Conservation (phyloP, 2,888 invertebrate genomes). For the Acleris sparsana region DNA sequence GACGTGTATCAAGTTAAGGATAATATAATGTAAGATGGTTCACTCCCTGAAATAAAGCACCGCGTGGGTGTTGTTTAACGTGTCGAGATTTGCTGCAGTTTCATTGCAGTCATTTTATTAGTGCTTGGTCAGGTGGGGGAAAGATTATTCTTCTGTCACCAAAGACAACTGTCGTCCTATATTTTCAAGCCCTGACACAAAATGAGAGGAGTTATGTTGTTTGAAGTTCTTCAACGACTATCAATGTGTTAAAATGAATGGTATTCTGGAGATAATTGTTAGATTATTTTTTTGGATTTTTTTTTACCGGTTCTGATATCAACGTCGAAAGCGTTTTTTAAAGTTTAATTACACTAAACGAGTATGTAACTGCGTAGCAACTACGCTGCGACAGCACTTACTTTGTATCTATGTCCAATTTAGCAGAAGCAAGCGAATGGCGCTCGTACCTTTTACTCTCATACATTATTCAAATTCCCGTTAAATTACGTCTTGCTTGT, state of each 20-base stretch:
- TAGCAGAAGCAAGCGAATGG: constrained; percentile 51
- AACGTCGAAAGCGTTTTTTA: too few species aligned
- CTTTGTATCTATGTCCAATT: constrained; percentile 58
- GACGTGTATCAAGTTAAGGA: constrained; percentile 25
- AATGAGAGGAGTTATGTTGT: too few species aligned
- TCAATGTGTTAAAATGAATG: too few species aligned
- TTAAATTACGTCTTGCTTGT: constrained; percentile 55
- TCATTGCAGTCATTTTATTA: not conserved
- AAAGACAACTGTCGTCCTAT: too few species aligned
- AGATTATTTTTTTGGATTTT: too few species aligned
- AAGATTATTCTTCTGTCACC: not conserved
- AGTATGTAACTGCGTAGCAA: not conserved
- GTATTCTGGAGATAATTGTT: too few species aligned
- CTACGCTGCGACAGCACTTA: constrained; percentile 43
- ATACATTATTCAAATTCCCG: constrained; percentile 68
- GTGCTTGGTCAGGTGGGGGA: not conserved
- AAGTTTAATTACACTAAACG: not conserved
- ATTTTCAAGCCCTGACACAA: too few species aligned
- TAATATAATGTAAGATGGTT: constrained; percentile 24
- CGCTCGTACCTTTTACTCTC: constrained; percentile 54
- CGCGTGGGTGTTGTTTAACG: not conserved
- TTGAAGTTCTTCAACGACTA: too few species aligned
- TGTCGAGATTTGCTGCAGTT: not conserved
- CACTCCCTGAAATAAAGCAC: constrained; percentile 8
- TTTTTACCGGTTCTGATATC: too few species aligned